These are phyloP conservation scores for Diglossa cyanea DNA, from an alignment of 2,797 vertebrate genomes.

Conservation along the genomic window DNA sequence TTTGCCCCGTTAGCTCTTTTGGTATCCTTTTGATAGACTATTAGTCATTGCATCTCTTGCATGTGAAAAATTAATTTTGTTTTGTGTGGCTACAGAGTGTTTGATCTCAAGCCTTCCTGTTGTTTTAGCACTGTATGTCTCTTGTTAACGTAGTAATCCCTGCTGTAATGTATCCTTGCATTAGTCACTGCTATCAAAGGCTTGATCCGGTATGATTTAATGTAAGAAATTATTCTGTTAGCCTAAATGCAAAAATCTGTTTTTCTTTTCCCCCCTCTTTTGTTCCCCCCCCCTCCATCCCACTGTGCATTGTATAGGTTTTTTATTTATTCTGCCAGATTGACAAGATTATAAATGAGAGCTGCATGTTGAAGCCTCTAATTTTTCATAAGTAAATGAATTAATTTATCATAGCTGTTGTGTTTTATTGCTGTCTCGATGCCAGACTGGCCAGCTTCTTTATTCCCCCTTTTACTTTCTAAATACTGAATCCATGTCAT, in stretches of 20 bases:
- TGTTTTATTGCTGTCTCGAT: constrained; percentile 79
- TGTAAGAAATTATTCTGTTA: constrained; percentile 56
- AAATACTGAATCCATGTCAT: constrained; percentile 88
- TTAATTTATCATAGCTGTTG: constrained; percentile 82
- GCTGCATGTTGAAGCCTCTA: constrained; percentile 80
- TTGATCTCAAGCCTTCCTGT: constrained; percentile 21
- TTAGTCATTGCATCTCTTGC: background rate
- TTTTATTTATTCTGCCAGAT: constrained; percentile 80
- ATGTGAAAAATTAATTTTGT: background rate
- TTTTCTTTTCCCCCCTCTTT: background rate
- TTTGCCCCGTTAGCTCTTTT: background rate
- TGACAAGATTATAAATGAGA: constrained; percentile 84
- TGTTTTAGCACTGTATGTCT: background rate
- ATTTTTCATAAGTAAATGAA: constrained; percentile 88
- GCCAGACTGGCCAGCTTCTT: constrained; percentile 78
- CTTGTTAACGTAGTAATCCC: background rate
- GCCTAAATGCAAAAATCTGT: constrained; percentile 68
- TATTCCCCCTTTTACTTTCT: constrained; percentile 77
- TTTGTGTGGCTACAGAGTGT: background rate
- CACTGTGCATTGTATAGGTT: constrained; percentile 67
- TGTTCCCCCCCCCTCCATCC: constrained; percentile 39
- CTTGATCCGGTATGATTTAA: background rate
- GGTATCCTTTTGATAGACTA: background rate
- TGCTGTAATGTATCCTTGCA: background rate
- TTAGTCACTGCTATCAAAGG: constrained; percentile 45